phyloP scores from a whole-genome alignment of 1,140 invertebrate genomes.

The Pomphorhynchus laevis region DNA sequence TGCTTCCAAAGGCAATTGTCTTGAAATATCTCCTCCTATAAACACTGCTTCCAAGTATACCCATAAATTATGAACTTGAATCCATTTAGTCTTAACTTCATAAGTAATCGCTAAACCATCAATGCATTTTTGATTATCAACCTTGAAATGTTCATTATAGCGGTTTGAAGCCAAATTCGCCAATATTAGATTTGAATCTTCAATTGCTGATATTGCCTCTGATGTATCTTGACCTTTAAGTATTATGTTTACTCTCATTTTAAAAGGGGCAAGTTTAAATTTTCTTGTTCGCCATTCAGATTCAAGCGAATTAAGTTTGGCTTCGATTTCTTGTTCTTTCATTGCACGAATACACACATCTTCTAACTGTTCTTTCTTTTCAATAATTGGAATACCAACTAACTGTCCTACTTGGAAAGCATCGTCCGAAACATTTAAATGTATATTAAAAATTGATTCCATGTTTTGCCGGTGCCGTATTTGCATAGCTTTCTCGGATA shows the following conservation, averaged over 20 bases:
- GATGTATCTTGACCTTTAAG: conserved; percentile 61
- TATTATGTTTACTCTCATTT: conserved; percentile 58
- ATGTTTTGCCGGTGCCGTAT: conserved; percentile 72
- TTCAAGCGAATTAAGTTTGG: conserved; percentile 58
- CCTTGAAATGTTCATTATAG: conserved; percentile 74
- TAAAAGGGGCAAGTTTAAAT: conserved; percentile 63
- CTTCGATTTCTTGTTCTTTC: conserved; percentile 88
- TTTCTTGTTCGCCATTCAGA: conserved; percentile 72
- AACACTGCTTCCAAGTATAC: conserved; percentile 87
- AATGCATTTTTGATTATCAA: conserved; percentile 68
- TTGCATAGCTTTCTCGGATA: conserved; percentile 93
- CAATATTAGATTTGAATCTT: conserved; percentile 72
- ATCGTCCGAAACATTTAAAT: conserved; percentile 26
- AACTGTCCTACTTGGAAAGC: conserved; percentile 21
- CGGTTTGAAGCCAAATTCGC: conserved; percentile 57
- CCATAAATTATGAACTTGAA: conserved; percentile 87
- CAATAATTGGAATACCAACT: conserved; percentile 30
- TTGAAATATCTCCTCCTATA: conserved; percentile 80
- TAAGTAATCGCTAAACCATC: conserved; percentile 67
- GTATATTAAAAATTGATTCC: conserved; percentile 33
- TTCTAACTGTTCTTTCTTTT: conserved; percentile 80
- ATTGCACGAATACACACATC: conserved; percentile 86
- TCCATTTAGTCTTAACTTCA: conserved; percentile 72
- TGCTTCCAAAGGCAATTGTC: conserved; percentile 44
- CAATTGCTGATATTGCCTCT: conserved; percentile 59